Percentiles rank a stretch among this genome's conserved stretches.
Conservation (phyloP, 2,113 vertebrate genomes). For the Halichoeres trimaculatus region DNA sequence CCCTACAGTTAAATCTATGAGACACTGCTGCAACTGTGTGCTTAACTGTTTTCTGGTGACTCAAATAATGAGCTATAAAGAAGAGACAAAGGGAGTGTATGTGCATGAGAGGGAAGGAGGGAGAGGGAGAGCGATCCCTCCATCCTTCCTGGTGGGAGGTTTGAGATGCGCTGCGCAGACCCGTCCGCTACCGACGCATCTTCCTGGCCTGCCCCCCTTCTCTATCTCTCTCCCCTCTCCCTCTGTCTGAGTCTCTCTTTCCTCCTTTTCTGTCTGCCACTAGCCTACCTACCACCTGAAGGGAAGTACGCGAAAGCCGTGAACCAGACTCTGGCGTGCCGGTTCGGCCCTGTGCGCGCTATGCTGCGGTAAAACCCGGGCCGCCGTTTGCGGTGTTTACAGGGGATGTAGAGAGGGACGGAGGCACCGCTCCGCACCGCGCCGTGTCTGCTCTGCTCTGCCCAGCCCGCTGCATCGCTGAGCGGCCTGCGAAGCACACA, state of each 20-base stretch:
- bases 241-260: constrained; percentile 42
- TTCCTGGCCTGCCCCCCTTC: constrained; percentile 62
- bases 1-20: constrained; percentile 14
- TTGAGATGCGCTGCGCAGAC: constrained; percentile 77
- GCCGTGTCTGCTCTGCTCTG: constrained; percentile 68
- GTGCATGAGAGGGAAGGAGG: background rate
- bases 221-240: constrained; percentile 21
- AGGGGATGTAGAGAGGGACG: constrained; percentile 78
- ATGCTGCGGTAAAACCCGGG: constrained; percentile 73
- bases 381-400: constrained; percentile 69
- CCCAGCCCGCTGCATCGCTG: constrained; percentile 72
- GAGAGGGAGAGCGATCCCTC: constrained; percentile 52
- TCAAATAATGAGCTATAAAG: constrained; percentile 59
- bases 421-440: constrained; percentile 59
- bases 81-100: constrained; percentile 67
- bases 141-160: constrained; percentile 79
- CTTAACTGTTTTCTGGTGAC: constrained; percentile 66
- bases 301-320: constrained; percentile 60
- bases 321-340: constrained; percentile 55
- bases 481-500: constrained; percentile 83
- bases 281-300: constrained; percentile 68
- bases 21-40: constrained; percentile 39
- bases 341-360: constrained; percentile 49
- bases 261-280: constrained; percentile 68
- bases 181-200: constrained; percentile 72